Percentiles rank a stretch among this genome's conserved stretches.
Evolutionary conservation across 2,113 vertebrate genomes (phyloP).

Genomic region (Rattus rattus): DNA sequence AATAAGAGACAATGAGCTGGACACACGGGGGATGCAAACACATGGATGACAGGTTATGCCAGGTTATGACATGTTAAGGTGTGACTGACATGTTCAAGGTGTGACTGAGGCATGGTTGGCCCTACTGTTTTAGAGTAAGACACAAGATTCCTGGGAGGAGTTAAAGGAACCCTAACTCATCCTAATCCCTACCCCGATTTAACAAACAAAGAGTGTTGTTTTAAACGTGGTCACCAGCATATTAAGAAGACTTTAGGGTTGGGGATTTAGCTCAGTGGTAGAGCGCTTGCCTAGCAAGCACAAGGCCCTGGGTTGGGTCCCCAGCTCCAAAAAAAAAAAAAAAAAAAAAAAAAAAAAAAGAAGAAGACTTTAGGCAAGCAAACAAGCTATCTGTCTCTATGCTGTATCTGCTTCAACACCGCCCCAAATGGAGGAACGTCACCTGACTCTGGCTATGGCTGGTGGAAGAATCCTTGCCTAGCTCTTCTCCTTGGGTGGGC

Average conservation of each 20-base stretch:
- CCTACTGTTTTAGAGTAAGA: neutral
- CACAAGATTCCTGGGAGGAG: neutral
- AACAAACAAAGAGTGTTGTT: conserved; percentile 32
- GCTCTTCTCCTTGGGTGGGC: neutral
- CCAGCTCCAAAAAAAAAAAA: too few species aligned
- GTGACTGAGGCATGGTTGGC: neutral
- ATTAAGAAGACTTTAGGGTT: conserved; percentile 40
- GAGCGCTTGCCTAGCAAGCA: too few species aligned
- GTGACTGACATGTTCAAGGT: neutral
- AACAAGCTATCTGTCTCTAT: neutral
- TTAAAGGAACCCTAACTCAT: neutral
- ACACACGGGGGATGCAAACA: neutral
- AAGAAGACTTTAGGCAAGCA: conserved; percentile 30
- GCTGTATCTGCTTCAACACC: neutral
- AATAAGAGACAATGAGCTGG: neutral
- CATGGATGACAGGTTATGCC: neutral
- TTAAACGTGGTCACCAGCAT: neutral
- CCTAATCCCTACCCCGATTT: neutral
- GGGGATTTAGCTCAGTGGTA: too few species aligned
- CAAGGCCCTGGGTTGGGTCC: too few species aligned
- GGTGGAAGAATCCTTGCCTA: neutral
- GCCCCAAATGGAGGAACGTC: neutral
- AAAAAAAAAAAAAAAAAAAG: too few species aligned
- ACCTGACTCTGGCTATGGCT: neutral
- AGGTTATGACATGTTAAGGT: neutral